Evolutionary conservation across 1,140 invertebrate species (phyloP).

Genomic region (Cheumatopsyche charites): DNA sequence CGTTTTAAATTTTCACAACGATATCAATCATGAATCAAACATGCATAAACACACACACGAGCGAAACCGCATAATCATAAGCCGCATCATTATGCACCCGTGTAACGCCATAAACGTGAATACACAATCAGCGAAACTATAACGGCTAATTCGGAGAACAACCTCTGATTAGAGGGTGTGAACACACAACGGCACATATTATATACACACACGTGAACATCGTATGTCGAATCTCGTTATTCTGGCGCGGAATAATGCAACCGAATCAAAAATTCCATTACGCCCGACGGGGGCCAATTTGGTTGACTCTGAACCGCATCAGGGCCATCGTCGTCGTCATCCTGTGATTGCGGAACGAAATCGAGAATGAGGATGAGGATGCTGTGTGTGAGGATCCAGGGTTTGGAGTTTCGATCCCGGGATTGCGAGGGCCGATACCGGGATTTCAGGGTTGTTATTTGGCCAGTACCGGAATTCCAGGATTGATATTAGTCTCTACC

Average conservation of each 20-base stretch:
- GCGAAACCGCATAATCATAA: too few species aligned
- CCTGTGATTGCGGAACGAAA: background rate
- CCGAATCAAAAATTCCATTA: slow-evolving; percentile 24
- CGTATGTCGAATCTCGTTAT: background rate
- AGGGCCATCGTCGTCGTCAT: background rate
- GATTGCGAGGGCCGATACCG: too few species aligned
- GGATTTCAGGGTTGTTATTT: too few species aligned
- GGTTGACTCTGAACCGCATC: background rate
- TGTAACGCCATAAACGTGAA: background rate
- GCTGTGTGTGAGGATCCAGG: background rate
- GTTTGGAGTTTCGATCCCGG: too few species aligned
- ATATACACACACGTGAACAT: background rate
- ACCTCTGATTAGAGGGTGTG: background rate
- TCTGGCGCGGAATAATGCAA: slow-evolving; percentile 10
- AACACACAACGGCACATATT: too few species aligned
- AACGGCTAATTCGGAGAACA: background rate
- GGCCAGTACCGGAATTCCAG: too few species aligned
- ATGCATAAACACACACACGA: too few species aligned
- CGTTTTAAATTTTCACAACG: too few species aligned
- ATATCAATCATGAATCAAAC: too few species aligned
- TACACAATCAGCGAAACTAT: slow-evolving; percentile 20
- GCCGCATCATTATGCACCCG: background rate
- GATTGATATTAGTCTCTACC: too few species aligned
- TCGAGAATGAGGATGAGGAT: background rate
- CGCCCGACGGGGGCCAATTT: background rate